Evolutionary conservation across 2,888 invertebrate species (phyloP).

Genomic region (Diploptera punctata): DNA sequence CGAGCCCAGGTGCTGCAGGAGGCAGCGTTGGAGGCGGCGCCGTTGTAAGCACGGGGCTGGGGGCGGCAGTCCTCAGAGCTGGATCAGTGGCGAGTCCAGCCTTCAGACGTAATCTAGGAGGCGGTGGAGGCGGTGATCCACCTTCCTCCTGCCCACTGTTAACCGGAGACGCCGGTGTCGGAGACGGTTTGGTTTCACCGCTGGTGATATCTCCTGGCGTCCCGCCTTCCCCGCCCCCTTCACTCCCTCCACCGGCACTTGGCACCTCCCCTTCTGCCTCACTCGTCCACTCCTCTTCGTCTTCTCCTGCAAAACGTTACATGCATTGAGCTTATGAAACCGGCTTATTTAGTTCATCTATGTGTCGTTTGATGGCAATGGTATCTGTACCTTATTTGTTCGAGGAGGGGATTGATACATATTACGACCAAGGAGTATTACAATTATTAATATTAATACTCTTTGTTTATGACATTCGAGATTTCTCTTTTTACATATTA

Average conservation of each 20-base stretch:
- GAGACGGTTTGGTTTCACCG: constrained; percentile 34
- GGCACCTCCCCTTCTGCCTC: background rate
- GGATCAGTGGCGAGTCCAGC: constrained; percentile 83
- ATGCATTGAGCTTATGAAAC: background rate
- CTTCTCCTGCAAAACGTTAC: constrained; percentile 51
- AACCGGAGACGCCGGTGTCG: constrained; percentile 39
- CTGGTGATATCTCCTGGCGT: background rate
- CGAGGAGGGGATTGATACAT: too few relatives aligned
- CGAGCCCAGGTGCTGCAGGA: constrained; percentile 47
- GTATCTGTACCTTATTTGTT: too few relatives aligned
- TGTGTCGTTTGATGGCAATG: too few relatives aligned
- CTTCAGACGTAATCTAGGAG: constrained; percentile 77
- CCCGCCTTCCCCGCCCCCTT: background rate
- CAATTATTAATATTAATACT: too few relatives aligned
- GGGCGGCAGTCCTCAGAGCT: constrained; percentile 65
- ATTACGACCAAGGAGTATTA: too few relatives aligned
- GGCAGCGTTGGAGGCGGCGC: background rate
- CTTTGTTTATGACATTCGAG: too few relatives aligned
- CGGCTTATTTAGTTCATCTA: too few relatives aligned
- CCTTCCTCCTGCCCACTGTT: constrained; percentile 28
- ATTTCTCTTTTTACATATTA: too few relatives aligned
- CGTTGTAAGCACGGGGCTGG: constrained; percentile 45
- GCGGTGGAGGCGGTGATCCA: constrained; percentile 27
- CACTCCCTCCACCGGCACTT: background rate
- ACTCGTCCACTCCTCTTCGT: constrained; percentile 57